Evolutionary conservation across 2,888 invertebrate genomes (phyloP).

Genomic region (Pandemis corylana): DNA sequence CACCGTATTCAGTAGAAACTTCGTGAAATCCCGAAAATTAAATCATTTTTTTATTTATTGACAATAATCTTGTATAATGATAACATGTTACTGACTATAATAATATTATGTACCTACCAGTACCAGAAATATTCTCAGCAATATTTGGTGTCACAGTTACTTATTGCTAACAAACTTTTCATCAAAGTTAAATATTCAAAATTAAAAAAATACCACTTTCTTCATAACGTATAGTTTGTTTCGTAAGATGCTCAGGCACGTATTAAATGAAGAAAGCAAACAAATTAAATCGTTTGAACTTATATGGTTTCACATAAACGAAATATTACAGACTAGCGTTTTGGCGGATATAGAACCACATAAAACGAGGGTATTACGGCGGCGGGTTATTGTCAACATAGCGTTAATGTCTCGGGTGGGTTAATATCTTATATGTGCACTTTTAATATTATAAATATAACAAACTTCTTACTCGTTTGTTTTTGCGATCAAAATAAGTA

Average conservation of each 20-base stretch:
- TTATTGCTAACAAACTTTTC: no score
- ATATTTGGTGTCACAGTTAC: not conserved
- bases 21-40: no score
- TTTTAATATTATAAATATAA: not conserved
- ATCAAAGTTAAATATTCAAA: not conserved
- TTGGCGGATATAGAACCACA: not conserved
- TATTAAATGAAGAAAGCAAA: slow-evolving; percentile 10
- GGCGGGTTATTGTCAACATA: slow-evolving; percentile 6
- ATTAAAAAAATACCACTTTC: not conserved
- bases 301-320: slow-evolving; percentile 11
- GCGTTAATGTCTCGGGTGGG: not conserved
- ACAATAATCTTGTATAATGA: no score
- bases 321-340: slow-evolving; percentile 8
- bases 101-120: no score
- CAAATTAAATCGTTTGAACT: slow-evolving; percentile 1
- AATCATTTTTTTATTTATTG: no score
- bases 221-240: not conserved
- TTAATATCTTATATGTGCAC: not conserved
- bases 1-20: no score
- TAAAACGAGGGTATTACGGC: slow-evolving; percentile 8
- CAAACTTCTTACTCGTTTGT: not conserved
- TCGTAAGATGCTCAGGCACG: slow-evolving; percentile 9
- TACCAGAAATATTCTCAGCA: no score
- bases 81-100: no score
- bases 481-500: not conserved